Conservation (phyloP, 2,113 vertebrate species). For the Hepsetus odoe region DNA sequence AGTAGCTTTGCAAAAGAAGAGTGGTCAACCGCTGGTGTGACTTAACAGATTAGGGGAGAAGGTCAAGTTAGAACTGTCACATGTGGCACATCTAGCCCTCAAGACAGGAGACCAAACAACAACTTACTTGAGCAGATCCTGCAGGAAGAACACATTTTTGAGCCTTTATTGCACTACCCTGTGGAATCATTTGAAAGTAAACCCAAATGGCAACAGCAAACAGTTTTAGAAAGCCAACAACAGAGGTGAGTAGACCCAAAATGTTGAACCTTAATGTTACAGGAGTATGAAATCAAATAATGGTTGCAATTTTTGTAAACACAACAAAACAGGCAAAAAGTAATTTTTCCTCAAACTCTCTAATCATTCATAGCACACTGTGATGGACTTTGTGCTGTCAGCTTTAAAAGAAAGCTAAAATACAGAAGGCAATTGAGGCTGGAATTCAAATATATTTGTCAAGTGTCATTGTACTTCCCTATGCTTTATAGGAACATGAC, state of each 20-base stretch:
- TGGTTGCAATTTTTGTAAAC: background rate
- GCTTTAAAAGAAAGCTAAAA: background rate
- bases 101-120: conserved; percentile 27
- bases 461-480: conserved; percentile 8
- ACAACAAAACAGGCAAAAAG: background rate
- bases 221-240: background rate
- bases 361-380: background rate
- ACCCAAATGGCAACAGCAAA: conserved; percentile 6
- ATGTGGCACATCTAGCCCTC: no score
- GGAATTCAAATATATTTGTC: background rate
- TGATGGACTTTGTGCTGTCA: background rate
- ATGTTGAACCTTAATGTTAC: background rate
- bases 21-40: no score
- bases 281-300: background rate
- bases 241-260: background rate
- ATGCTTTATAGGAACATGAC: background rate
- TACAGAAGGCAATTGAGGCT: background rate
- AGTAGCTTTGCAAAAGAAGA: no score
- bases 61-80: no score
- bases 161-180: conserved; percentile 40
- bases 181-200: conserved; percentile 21
- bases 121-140: background rate
- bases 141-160: conserved; percentile 32
- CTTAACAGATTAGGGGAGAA: no score
- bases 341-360: background rate